Percentiles rank a stretch among this genome's conserved stretches.
Evolutionary conservation across 2,113 vertebrate genomes (phyloP).

Genomic region (Abramis brama): DNA sequence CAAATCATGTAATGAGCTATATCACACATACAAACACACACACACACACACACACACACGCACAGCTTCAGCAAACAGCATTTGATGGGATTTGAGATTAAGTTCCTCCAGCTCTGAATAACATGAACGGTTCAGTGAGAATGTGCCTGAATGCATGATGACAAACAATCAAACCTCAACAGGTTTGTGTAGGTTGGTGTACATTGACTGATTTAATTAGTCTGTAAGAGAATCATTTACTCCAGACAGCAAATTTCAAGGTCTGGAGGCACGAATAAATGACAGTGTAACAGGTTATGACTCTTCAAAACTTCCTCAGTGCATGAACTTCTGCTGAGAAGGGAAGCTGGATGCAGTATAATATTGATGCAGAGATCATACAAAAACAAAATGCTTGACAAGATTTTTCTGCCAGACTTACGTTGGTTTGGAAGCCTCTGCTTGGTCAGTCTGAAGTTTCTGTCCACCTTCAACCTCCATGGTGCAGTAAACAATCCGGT

Average conservation of each 20-base stretch:
- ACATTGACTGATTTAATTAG: conserved; percentile 28
- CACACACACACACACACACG: neutral
- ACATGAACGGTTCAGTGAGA: neutral
- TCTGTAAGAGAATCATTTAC: neutral
- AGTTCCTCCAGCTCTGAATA: neutral
- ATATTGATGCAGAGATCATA: neutral
- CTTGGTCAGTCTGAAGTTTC: conserved; percentile 97
- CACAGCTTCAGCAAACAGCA: conserved; percentile 19
- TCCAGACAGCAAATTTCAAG: neutral
- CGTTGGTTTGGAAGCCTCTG: conserved; percentile 97
- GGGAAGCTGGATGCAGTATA: neutral
- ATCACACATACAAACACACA: conserved; percentile 11
- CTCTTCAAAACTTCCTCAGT: neutral
- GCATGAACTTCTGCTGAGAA: neutral
- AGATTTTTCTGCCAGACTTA: conserved; percentile 68
- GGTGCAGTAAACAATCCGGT: conserved; percentile 97
- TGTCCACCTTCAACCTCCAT: conserved; percentile 99
- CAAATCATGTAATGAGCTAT: conserved; percentile 13
- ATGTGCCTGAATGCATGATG: neutral
- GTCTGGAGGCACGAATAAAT: neutral
- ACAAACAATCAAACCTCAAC: neutral
- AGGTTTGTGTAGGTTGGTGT: neutral
- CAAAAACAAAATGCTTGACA: neutral
- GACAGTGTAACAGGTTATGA: neutral
- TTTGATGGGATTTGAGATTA: conserved; percentile 25